Conservation (phyloP, 2,797 vertebrate species). For the Pogonophryne albipinna region DNA sequence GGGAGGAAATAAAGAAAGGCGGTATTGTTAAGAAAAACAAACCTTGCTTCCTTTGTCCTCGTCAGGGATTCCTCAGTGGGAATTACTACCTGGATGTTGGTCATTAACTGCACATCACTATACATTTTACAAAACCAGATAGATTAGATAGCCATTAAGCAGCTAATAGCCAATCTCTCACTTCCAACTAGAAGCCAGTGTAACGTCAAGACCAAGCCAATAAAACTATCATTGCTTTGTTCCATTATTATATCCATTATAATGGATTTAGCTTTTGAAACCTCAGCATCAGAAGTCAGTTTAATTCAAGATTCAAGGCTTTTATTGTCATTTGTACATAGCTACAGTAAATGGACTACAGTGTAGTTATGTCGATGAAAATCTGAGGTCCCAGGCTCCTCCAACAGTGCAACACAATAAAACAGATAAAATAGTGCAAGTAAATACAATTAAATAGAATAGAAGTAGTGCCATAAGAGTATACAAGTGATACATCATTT, state of each 20-base stretch:
- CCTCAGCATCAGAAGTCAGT: not conserved
- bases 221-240: not conserved
- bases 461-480: no score
- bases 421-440: no score
- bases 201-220: not conserved
- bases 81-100: slow-evolving; percentile 57
- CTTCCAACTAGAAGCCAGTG: not conserved
- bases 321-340: no score
- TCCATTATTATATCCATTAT: not conserved
- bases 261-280: not conserved
- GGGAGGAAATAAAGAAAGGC: slow-evolving; percentile 55
- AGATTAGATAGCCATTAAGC: not conserved
- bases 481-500: no score
- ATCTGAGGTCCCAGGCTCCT: no score
- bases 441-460: no score
- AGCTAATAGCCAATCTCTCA: not conserved
- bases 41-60: slow-evolving; percentile 41
- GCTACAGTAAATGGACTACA: no score
- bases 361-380: no score
- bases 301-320: not conserved
- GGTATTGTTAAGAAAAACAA: slow-evolving; percentile 67
- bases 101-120: slow-evolving; percentile 59
- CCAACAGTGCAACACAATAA: no score
- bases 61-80: slow-evolving; percentile 42
- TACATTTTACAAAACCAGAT: slow-evolving; percentile 42